Base-by-base conservation (phyloP, 2,113 vertebrate species). In the Cisticola juncidis region DNA sequence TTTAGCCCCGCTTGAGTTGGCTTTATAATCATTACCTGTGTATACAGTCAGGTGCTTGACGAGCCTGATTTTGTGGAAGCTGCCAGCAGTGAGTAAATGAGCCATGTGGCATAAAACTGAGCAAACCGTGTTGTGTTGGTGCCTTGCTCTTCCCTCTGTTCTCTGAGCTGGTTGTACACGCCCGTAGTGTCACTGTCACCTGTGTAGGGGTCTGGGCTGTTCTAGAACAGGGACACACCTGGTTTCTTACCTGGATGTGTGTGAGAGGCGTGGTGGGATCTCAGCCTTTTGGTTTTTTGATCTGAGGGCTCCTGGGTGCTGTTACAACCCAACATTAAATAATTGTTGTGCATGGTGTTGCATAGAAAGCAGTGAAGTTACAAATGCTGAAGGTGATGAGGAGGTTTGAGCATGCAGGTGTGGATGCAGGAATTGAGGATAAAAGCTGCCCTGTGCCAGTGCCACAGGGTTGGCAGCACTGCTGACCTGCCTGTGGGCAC, bases 11-110 rank as follows among this genome's bases (percentile, higher is more conserved):
- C 76, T 94, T 71, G 83, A 84, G 62, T 60, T 95, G 88, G 85
- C 95, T 96, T 95, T 94, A 69, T 91, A 89, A 96, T 94, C 91
- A 69, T 92, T 92, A 95, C 89, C 93, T 84, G 19, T 82, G 86
- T 64, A 19, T 84, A 26, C 73, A 79, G 92, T 94, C 92, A 94
- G 94, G 93, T 94, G 95, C 85, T 81, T 33, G 83, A 91, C 26
- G 44, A 87, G 87, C 45, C 85, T 68, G 90, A 42, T 85, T 86
- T 80, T 77, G 87, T 90, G 90, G 90, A 86, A 90, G 90, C 87
- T 93, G 92, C 95, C 90, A 90, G 90, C 93, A 90, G 74, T 73
- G 88, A 97, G 86, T 62, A 93, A 96, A 93, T 92, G 88, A 92
- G 88, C 79, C 93, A 58, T 93, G 92, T 69, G 87, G 87, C 78